Base-by-base conservation (phyloP, 2,888 invertebrate genomes). In the Acrocyrtus sp. region DNA sequence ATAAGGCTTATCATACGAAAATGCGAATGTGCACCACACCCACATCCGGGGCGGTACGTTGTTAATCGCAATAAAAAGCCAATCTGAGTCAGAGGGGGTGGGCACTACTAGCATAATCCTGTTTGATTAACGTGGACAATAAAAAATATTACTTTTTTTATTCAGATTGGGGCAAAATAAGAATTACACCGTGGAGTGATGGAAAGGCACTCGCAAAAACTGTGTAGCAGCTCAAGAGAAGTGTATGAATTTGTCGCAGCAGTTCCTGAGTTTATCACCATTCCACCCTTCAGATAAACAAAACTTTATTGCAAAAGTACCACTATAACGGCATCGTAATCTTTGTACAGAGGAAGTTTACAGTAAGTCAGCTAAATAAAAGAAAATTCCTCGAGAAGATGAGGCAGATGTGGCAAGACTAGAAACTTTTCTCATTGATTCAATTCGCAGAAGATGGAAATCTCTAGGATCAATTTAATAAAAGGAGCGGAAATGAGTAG, bases 31-130 rank as follows among this genome's bases (percentile, higher is more conserved):
- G 56, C 34, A 62, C 74, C 78, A 72, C 79, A 74, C 79, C 78
- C 74, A 78, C 72, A 77, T 79, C 79, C 79, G 76, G 79, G 76
- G 78, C 75, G 76, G 57, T 57, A 67, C 48, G 22, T 70, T 65
- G 54, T 68, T 67, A 58, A 77, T 69, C 69, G 58, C 68, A 60
- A 62, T 68, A 72, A 75, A 72, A 77, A 69, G 72, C 72, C 74
- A 70, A 75, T 66, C 66, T 70, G 24, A 50, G 47, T 27, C 48
- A 53, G 51, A 70, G 70, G 70, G 62, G 74, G 74, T 62, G 70
- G 66, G 54, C 62, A 47, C 27, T 48, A 17, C 26, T 62, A 56
- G 56, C 69, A 70, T 70, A 70, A 56, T 70, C 26, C 27, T 39
- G 41, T 62, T 70, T 70, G 69, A 70, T 70, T 70, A 70, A 51